Evolutionary conservation across 2,888 invertebrate genomes (phyloP).

Genomic region (Acronicta leporina): DNA sequence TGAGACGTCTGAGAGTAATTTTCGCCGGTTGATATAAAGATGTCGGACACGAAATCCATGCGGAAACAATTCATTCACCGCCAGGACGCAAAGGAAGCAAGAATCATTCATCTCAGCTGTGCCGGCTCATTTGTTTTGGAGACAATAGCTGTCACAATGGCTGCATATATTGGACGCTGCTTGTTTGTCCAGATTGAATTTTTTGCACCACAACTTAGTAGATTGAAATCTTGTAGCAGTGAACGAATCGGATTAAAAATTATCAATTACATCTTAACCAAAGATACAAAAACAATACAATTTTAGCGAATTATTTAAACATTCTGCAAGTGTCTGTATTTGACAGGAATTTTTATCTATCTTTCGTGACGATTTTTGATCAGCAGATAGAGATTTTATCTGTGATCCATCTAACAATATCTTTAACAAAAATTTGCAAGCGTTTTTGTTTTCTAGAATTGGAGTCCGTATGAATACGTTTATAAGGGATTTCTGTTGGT

Average conservation of each 20-base stretch:
- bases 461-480: not conserved
- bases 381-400: not conserved
- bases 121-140: constrained; percentile 46
- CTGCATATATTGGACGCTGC: constrained; percentile 4
- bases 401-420: not conserved
- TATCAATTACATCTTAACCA: too few species aligned
- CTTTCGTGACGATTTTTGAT: not conserved
- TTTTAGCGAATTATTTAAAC: not conserved
- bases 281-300: too few species aligned
- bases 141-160: constrained; percentile 32
- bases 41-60: constrained; percentile 43
- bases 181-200: constrained; percentile 13
- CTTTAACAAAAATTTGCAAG: not conserved
- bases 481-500: too few species aligned
- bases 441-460: not conserved
- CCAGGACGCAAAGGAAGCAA: constrained; percentile 42
- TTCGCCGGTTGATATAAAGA: constrained; percentile 22
- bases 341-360: not conserved
- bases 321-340: not conserved
- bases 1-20: constrained; percentile 13
- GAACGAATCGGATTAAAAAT: too few species aligned
- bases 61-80: constrained; percentile 40
- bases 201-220: constrained; percentile 5
- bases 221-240: not conserved
- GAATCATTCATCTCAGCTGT: constrained; percentile 35